Percentiles rank a stretch among this genome's conserved stretches.
Conservation (phyloP, 2,113 vertebrate genomes). For the Embiotoca jacksoni region DNA sequence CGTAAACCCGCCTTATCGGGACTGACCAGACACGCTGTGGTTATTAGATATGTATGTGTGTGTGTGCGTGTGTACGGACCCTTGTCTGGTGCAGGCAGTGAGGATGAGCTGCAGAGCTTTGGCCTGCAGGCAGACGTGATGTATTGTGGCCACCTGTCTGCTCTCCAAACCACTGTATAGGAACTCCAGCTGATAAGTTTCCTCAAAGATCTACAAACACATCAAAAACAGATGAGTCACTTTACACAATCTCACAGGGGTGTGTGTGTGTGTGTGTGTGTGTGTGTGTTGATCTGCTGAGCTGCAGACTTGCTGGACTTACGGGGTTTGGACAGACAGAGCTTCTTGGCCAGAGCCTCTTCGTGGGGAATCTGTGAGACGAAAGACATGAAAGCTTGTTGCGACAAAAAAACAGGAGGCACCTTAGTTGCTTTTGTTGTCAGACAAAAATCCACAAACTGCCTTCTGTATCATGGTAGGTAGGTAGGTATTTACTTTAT, state of each 20-base stretch:
- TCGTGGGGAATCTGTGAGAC: too few species aligned
- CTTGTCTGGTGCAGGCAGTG: slow-evolving; percentile 88
- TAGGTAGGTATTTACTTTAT: too few species aligned
- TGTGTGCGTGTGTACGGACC: slow-evolving; percentile 81
- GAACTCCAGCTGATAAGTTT: slow-evolving; percentile 98
- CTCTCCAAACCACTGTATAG: slow-evolving; percentile 94
- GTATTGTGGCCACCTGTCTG: slow-evolving; percentile 92
- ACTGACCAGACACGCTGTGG: too few species aligned
- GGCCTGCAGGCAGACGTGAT: slow-evolving; percentile 95
- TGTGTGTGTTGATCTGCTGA: slow-evolving; percentile 85
- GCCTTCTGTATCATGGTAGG: too few species aligned
- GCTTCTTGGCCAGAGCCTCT: too few species aligned
- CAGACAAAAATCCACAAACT: too few species aligned
- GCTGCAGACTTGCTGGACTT: slow-evolving; percentile 76
- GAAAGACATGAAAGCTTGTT: too few species aligned
- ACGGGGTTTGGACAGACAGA: too few species aligned
- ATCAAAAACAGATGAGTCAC: neutral
- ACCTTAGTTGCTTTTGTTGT: too few species aligned
- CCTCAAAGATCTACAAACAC: slow-evolving; percentile 90
- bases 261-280: neutral
- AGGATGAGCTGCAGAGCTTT: slow-evolving; percentile 94
- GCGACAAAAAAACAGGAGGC: too few species aligned
- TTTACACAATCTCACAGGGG: neutral
- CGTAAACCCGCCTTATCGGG: too few species aligned
- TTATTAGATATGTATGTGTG: too few species aligned